These are phyloP conservation scores for Enteromius paludinosus DNA, from an alignment of 2,797 vertebrate species.

Conservation along the genomic window DNA sequence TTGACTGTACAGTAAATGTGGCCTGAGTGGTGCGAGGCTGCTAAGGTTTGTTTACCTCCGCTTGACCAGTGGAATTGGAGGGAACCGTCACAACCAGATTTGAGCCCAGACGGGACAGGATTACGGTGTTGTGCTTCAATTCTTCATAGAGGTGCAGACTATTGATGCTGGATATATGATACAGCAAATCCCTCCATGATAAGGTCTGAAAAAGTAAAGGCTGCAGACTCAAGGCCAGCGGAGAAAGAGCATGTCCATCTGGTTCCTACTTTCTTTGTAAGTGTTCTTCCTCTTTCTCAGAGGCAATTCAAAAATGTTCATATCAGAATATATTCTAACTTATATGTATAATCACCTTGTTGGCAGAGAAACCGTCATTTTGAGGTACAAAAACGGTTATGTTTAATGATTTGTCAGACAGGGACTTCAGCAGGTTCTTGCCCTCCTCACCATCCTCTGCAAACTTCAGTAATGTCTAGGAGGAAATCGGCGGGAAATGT, in stretches of 20 bases:
- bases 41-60: conserved; percentile 46
- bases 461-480: conserved; percentile 85
- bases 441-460: conserved; percentile 80
- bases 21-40: neutral
- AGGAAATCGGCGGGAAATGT: neutral
- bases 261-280: neutral
- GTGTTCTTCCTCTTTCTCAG: conserved; percentile 1
- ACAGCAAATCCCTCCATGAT: conserved; percentile 87
- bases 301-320: neutral
- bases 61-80: conserved; percentile 33
- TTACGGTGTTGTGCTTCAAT: conserved; percentile 73
- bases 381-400: conserved; percentile 91
- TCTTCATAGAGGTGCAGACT: conserved; percentile 80
- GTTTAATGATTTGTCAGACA: conserved; percentile 80
- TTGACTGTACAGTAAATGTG: neutral
- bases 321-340: neutral
- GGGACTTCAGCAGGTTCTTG: conserved; percentile 79
- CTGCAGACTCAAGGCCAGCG: neutral
- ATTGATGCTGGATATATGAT: conserved; percentile 85
- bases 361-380: conserved; percentile 84
- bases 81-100: conserved; percentile 76
- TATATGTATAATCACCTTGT: conserved; percentile 77
- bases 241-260: neutral
- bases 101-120: conserved; percentile 83
- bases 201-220: conserved; percentile 79